A percentile compares a stretch with the other conserved stretches of the same genome.
phyloP scores from a whole-genome alignment of 2,888 invertebrate species.

The Cephus pulcher region DNA sequence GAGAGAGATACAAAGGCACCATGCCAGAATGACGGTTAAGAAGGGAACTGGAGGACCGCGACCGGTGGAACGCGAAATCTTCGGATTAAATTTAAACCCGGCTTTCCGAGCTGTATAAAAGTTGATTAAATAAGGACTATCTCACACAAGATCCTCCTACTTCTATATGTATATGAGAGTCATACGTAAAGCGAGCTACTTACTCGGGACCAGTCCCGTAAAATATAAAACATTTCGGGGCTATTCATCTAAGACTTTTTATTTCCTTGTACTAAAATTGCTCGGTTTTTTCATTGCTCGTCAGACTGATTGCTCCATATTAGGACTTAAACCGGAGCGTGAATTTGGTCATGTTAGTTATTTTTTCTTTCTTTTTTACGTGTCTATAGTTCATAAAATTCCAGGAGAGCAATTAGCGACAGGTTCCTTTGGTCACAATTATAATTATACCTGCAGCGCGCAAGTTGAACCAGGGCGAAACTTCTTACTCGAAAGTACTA shows the following conservation, averaged over 20 bases:
- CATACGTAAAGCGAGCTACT: not conserved
- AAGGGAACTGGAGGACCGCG: slow-evolving; percentile 5
- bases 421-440: not conserved
- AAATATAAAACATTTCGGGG: not conserved
- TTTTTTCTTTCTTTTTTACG: not conserved
- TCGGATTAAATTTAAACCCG: slow-evolving; percentile 37
- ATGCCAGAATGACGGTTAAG: not conserved
- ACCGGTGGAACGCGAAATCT: slow-evolving; percentile 28
- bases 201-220: not conserved
- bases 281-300: not conserved
- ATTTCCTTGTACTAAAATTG: not conserved
- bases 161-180: slow-evolving; percentile 25
- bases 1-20: not conserved
- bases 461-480: not conserved
- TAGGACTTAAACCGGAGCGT: not conserved
- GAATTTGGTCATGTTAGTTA: not conserved
- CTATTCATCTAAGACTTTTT: slow-evolving; percentile 1
- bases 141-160: slow-evolving; percentile 30
- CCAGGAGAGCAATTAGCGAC: not conserved
- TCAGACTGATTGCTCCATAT: not conserved
- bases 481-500: not conserved
- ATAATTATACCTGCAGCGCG: not conserved
- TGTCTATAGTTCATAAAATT: not conserved
- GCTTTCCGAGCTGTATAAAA: slow-evolving; percentile 35
- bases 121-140: slow-evolving; percentile 39